Evolutionary conservation across 2,797 vertebrate species (phyloP).

Genomic region (Sebastolobus alascanus): DNA sequence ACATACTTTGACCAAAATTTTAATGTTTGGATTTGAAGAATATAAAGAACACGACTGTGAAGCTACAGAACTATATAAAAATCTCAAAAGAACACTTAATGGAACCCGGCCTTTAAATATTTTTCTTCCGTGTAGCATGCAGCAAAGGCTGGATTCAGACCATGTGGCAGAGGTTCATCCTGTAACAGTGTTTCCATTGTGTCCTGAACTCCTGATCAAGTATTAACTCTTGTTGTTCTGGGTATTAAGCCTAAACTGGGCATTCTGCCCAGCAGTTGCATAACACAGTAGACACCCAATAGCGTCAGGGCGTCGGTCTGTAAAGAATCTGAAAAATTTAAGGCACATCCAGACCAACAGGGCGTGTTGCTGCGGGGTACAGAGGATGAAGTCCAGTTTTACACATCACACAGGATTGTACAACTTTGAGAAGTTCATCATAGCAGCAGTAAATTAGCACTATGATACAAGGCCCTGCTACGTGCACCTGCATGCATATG

Average conservation of each 20-base stretch:
- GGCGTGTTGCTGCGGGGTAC: background rate
- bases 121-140: background rate
- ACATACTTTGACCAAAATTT: too few relatives aligned
- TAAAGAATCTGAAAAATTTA: background rate
- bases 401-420: background rate
- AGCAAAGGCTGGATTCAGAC: background rate
- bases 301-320: background rate
- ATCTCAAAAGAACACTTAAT: too few relatives aligned
- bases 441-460: background rate
- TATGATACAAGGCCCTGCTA: background rate
- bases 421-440: background rate
- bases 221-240: background rate
- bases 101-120: background rate
- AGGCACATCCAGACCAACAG: background rate
- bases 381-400: background rate
- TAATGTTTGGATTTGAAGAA: too few relatives aligned
- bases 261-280: background rate
- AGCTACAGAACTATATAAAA: too few relatives aligned
- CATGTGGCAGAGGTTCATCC: background rate
- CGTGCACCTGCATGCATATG: background rate
- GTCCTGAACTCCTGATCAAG: background rate
- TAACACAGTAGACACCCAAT: background rate
- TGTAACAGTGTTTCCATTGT: background rate
- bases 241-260: background rate
- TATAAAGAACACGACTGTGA: too few relatives aligned